Evolutionary conservation across 23 tunicate genomes (phyloP).

Genomic region (Phallusia fumigata): DNA sequence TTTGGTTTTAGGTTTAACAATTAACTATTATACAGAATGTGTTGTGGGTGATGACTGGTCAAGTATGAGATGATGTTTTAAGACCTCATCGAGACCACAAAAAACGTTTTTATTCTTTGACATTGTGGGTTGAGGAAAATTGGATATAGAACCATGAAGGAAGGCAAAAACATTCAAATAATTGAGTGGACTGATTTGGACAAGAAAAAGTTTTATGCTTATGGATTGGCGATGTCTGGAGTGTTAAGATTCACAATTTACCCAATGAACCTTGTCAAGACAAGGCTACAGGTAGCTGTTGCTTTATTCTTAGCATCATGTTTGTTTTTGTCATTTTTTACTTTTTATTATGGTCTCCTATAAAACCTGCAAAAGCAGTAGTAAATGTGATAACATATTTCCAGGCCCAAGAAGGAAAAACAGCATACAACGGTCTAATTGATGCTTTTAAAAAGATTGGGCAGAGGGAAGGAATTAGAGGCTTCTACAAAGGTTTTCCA

Average conservation of each 20-base stretch:
- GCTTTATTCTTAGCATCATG: background rate
- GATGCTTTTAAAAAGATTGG: conserved; percentile 94
- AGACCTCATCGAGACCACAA: too few species aligned
- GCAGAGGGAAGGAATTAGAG: conserved; percentile 75
- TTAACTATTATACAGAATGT: too few species aligned
- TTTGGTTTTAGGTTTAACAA: too few species aligned
- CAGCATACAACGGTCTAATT: conserved; percentile 73
- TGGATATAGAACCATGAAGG: conserved; percentile 82
- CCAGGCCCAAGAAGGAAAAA: conserved; percentile 91
- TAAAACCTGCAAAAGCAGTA: background rate
- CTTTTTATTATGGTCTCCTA: too few species aligned
- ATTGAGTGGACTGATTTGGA: conserved; percentile 94
- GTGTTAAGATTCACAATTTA: conserved; percentile 59
- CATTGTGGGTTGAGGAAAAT: too few species aligned
- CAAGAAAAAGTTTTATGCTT: conserved; percentile 73
- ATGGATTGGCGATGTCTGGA: conserved; percentile 60
- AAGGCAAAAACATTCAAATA: conserved; percentile 81
- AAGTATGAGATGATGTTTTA: too few species aligned
- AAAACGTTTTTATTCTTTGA: too few species aligned
- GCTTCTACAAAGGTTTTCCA: conserved; percentile 95
- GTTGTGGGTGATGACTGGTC: too few species aligned
- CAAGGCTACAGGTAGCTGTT: conserved; percentile 62
- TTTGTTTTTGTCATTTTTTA: too few species aligned
- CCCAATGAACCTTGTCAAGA: conserved; percentile 82
- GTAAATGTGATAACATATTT: background rate